Conservation (phyloP, 2,888 invertebrate genomes). For the Cantharis rustica region DNA sequence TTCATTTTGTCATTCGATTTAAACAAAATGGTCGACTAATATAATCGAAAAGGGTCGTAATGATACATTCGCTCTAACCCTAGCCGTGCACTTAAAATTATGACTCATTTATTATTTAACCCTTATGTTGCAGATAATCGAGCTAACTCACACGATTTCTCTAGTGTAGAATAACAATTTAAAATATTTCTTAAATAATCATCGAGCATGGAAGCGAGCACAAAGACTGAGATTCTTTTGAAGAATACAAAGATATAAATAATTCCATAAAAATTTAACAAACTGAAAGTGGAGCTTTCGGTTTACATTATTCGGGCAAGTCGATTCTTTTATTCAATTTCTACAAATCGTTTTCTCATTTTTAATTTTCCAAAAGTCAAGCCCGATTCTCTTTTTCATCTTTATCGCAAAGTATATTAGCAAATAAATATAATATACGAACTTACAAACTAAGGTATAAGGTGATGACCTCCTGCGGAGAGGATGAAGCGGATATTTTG, state of each 20-base stretch:
- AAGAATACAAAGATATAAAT: not conserved
- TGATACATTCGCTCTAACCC: not conserved
- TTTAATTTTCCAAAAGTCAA: conserved; percentile 9
- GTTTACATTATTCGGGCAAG: conserved; percentile 11
- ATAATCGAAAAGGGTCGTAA: not conserved
- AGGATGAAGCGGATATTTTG: conserved; percentile 38
- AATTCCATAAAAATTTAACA: not conserved
- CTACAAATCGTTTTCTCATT: conserved; percentile 17
- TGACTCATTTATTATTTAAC: conserved; percentile 4
- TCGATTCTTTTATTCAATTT: conserved; percentile 14
- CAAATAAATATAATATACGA: not conserved
- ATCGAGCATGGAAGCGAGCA: not conserved
- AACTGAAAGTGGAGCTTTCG: conserved; percentile 7
- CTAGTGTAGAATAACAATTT: not conserved
- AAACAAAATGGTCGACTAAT: not conserved
- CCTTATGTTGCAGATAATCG: not conserved
- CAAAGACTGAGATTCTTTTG: not conserved
- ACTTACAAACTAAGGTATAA: conserved; percentile 14
- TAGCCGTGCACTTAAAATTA: not conserved
- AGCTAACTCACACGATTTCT: not conserved
- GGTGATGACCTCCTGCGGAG: conserved; percentile 33
- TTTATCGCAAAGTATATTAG: conserved; percentile 9
- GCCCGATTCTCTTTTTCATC: conserved; percentile 8
- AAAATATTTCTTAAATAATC: not conserved
- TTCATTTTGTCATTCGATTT: conserved; percentile 1